Percentiles rank a stretch among this genome's conserved stretches.
phyloP scores from a whole-genome alignment of 2,888 invertebrate species.

The Metallyticus violacea region DNA sequence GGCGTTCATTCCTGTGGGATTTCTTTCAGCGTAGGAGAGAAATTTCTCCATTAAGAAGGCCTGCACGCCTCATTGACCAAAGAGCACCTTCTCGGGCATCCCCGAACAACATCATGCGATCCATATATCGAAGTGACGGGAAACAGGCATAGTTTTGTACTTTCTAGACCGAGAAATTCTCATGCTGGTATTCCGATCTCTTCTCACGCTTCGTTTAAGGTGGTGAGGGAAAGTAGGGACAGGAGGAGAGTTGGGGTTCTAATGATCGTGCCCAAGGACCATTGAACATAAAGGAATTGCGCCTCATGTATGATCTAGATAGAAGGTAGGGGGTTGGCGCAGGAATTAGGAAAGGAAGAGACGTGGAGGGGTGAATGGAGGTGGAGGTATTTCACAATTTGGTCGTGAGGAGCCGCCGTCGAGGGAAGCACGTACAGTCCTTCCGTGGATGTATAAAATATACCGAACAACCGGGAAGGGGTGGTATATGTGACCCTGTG shows the following conservation, averaged over 20 bases:
- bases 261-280: conserved; percentile 22
- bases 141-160: conserved; percentile 15
- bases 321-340: not conserved
- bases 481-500: not conserved
- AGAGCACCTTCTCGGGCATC: conserved; percentile 2
- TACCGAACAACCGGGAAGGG: not conserved
- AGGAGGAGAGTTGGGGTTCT: no score
- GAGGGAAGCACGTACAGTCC: not conserved
- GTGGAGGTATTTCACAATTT: conserved; percentile 24
- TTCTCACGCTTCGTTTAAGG: conserved; percentile 26
- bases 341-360: not conserved
- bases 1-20: not conserved
- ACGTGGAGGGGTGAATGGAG: not conserved
- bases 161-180: conserved; percentile 14
- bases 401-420: not conserved
- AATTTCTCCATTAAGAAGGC: not conserved
- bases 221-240: not conserved
- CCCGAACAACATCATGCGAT: not conserved
- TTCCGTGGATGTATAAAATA: conserved; percentile 3
- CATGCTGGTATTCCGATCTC: conserved; percentile 13
- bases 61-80: conserved; percentile 10
- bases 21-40: not conserved
- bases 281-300: conserved; percentile 20
- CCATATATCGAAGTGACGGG: conserved; percentile 14
- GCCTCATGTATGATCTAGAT: conserved; percentile 8